Conservation (phyloP, 2,888 invertebrate species). For the Girardia tigrina region DNA sequence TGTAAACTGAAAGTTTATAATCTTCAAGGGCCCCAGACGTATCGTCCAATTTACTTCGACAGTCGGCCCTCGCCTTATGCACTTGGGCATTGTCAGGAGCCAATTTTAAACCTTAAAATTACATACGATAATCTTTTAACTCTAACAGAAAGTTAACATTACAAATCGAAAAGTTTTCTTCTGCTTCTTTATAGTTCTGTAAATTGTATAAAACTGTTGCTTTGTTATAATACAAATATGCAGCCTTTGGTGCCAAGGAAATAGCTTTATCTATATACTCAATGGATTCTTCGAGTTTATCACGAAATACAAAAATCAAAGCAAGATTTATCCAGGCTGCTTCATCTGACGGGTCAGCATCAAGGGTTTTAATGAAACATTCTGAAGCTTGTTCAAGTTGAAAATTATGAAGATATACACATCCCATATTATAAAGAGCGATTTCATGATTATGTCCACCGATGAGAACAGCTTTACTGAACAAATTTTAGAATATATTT, state of each 20-base stretch:
- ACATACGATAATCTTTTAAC: no score
- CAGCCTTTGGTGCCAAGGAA: background rate
- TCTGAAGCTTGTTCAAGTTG: background rate
- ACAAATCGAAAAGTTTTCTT: background rate
- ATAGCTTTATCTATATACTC: slow-evolving; percentile 6
- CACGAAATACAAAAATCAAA: background rate
- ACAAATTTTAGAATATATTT: no score
- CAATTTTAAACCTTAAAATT: background rate
- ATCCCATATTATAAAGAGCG: background rate
- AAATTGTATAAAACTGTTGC: background rate
- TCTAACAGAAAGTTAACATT: no score
- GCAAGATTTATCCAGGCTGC: background rate
- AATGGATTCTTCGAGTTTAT: background rate
- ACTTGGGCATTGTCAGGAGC: background rate
- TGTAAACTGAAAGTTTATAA: background rate
- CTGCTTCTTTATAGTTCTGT: background rate
- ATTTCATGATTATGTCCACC: background rate
- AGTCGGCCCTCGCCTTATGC: background rate
- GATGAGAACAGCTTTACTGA: background rate
- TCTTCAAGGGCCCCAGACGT: background rate
- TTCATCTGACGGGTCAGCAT: background rate
- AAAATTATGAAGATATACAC: slow-evolving; percentile 17
- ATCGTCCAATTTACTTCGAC: background rate
- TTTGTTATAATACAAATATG: background rate
- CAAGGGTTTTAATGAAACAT: background rate